These are phyloP conservation scores for Philopedon plagiatum DNA, from an alignment of 2,888 invertebrate species.

Conservation along the genomic window DNA sequence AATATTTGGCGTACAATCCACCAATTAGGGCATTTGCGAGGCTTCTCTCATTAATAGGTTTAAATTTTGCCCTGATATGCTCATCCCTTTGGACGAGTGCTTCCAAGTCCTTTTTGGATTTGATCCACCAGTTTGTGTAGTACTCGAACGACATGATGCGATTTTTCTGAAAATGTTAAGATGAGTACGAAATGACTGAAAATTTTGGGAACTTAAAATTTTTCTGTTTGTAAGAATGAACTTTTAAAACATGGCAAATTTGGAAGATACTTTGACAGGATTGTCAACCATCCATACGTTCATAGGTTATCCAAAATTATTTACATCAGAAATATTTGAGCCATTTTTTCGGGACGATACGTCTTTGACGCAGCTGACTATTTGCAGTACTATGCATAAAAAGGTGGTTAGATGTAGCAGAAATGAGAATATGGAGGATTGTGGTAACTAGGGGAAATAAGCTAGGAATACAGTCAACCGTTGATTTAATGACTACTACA, in stretches of 20 bases:
- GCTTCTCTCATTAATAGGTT: slow-evolving; percentile 67
- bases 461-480: no score
- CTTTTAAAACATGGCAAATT: background rate
- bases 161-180: background rate
- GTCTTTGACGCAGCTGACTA: no score
- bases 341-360: no score
- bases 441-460: no score
- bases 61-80: slow-evolving; percentile 57
- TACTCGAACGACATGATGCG: slow-evolving; percentile 68
- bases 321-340: no score
- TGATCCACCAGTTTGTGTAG: slow-evolving; percentile 71
- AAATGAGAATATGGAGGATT: no score
- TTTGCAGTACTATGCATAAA: no score
- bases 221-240: background rate
- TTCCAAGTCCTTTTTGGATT: slow-evolving; percentile 66
- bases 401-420: no score
- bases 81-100: slow-evolving; percentile 66
- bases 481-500: no score
- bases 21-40: slow-evolving; percentile 71
- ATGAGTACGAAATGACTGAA: background rate
- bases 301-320: no score
- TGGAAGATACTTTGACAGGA: background rate
- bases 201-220: background rate
- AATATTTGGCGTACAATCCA: slow-evolving; percentile 72
- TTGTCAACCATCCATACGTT: background rate